phyloP scores from a whole-genome alignment of 2,113 vertebrate species.

The Ailuropoda melanoleuca region DNA sequence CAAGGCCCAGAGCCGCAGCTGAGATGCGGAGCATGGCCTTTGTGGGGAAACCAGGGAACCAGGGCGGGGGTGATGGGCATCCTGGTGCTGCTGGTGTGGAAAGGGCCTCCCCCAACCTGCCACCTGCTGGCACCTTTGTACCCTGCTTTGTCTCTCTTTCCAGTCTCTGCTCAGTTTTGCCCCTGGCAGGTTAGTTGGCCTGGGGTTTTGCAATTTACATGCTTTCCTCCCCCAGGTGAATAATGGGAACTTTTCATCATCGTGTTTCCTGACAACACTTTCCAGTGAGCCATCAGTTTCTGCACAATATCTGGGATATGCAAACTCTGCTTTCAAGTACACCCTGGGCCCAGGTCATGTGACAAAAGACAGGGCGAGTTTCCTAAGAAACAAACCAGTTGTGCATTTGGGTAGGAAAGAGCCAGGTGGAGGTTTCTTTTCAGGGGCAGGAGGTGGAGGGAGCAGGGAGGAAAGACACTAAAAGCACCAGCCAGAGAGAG shows the following conservation, averaged over 20 bases:
- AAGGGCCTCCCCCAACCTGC: neutral
- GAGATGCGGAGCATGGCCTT: neutral
- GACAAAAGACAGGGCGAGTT: neutral
- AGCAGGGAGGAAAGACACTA: neutral
- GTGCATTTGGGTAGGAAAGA: neutral
- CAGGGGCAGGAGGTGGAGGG: neutral
- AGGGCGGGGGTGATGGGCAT: too few species aligned
- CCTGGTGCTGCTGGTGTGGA: neutral
- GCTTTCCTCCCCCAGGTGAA: neutral
- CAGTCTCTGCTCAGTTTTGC: neutral
- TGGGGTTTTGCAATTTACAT: neutral
- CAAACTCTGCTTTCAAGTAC: neutral
- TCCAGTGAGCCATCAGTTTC: neutral
- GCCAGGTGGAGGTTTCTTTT: neutral
- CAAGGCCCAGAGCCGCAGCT: fast-evolving
- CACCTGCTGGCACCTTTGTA: neutral
- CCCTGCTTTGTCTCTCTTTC: neutral
- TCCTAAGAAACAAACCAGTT: neutral
- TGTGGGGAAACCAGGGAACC: neutral
- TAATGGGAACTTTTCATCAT: neutral
- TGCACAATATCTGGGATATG: neutral
- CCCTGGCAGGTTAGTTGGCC: neutral
- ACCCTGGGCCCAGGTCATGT: fast-evolving
- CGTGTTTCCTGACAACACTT: neutral
- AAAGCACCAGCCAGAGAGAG: too few species aligned